Conservation (phyloP, 2,797 vertebrate species). For the Odontamblyopus lacepedii region DNA sequence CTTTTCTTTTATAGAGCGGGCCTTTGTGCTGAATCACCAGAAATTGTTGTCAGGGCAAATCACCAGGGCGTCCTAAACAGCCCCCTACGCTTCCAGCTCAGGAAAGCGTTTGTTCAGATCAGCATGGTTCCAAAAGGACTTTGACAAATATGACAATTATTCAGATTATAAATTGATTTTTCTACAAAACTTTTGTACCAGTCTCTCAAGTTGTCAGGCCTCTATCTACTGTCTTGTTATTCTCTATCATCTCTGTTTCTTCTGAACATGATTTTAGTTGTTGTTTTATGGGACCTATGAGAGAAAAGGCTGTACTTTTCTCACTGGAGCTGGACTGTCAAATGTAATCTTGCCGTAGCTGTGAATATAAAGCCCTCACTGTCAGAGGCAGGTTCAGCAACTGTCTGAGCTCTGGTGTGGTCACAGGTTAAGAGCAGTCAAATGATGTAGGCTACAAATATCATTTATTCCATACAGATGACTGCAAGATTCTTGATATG, state of each 20-base stretch:
- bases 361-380: constrained; percentile 15
- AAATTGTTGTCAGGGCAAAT: constrained; percentile 22
- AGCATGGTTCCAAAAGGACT: neutral
- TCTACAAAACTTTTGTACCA: neutral
- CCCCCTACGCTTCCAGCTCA: constrained; percentile 7
- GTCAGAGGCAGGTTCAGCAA: constrained; percentile 14
- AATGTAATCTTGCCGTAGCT: constrained; percentile 33
- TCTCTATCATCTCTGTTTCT: neutral
- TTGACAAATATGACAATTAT: constrained; percentile 1
- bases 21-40: constrained; percentile 25
- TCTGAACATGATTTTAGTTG: constrained; percentile 11
- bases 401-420: constrained; percentile 1
- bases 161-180: neutral
- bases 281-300: constrained; percentile 19
- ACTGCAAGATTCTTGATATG: neutral
- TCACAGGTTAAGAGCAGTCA: neutral
- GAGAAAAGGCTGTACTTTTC: constrained; percentile 28
- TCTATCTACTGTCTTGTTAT: neutral
- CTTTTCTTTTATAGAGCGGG: neutral
- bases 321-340: constrained; percentile 28
- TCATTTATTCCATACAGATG: neutral
- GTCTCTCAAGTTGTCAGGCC: neutral
- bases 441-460: neutral
- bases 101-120: constrained; percentile 7
- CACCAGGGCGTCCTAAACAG: constrained; percentile 3